Evolutionary conservation across 2,113 vertebrate genomes (phyloP).

Genomic region (Hydrochoerus hydrochaeris): DNA sequence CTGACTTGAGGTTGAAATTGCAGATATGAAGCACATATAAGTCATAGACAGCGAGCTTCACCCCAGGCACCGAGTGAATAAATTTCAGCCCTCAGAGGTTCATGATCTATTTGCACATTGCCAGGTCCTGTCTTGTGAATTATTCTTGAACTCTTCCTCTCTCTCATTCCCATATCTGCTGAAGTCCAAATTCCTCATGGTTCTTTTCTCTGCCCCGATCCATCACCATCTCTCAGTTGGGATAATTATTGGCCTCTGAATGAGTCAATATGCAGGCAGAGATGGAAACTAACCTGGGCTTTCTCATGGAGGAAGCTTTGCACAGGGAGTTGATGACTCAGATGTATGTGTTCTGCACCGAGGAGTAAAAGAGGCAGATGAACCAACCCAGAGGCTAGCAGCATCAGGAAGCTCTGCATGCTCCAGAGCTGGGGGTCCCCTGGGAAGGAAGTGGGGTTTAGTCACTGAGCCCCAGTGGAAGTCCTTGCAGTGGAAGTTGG

Average conservation of each 20-base stretch:
- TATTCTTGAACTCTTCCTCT: neutral
- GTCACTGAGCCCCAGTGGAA: neutral
- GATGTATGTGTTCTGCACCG: neutral
- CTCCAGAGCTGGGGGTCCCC: neutral
- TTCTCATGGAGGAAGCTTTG: neutral
- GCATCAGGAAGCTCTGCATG: neutral
- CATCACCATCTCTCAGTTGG: neutral
- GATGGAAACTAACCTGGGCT: neutral
- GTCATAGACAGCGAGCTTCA: neutral
- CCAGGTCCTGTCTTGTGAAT: neutral
- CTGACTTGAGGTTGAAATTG: neutral
- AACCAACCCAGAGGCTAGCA: neutral
- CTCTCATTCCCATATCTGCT: neutral
- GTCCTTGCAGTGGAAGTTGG: neutral
- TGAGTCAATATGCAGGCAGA: neutral
- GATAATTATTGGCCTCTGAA: neutral
- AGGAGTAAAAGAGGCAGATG: neutral
- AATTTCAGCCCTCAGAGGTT: neutral
- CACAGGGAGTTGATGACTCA: neutral
- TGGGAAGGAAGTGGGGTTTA: accelerated
- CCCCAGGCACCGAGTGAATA: neutral
- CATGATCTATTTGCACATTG: neutral
- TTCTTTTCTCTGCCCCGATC: neutral
- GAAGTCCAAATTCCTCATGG: neutral
- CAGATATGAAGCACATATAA: neutral